Percentiles rank a stretch among this genome's conserved stretches.
These are phyloP conservation scores for Caenorhabditis japonica DNA, from an alignment of 2,888 invertebrate species.

Conservation along the genomic window DNA sequence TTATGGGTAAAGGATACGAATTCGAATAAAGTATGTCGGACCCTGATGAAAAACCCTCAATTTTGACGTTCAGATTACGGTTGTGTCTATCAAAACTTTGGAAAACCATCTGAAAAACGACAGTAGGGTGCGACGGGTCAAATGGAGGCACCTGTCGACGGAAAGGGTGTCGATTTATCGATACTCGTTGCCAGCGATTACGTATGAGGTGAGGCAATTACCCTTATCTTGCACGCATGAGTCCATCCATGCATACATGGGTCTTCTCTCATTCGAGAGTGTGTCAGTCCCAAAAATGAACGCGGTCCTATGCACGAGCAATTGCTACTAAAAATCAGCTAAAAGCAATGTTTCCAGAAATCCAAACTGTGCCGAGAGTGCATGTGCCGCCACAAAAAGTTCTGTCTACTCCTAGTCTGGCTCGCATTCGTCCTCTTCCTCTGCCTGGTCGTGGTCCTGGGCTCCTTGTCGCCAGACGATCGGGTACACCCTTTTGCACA, in stretches of 20 bases:
- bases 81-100: conserved; percentile 61
- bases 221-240: too few relatives aligned
- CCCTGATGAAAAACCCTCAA: not conserved
- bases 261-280: too few relatives aligned
- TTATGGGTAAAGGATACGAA: conserved; percentile 61
- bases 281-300: too few relatives aligned
- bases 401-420: conserved; percentile 61
- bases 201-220: conserved; percentile 45
- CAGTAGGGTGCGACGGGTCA: conserved; percentile 60
- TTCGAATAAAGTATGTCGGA: conserved; percentile 32
- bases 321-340: too few relatives aligned
- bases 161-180: conserved; percentile 63
- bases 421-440: conserved; percentile 62
- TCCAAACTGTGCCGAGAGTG: conserved; percentile 49
- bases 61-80: conserved; percentile 56
- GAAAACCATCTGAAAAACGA: conserved; percentile 63
- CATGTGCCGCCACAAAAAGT: conserved; percentile 58
- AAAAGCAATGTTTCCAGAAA: conserved; percentile 58
- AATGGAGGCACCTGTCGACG: conserved; percentile 63
- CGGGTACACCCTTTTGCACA: conserved; percentile 56
- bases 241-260: too few relatives aligned
- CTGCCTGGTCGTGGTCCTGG: conserved; percentile 61
- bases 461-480: conserved; percentile 58
- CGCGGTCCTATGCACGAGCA: too few relatives aligned
- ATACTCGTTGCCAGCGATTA: conserved; percentile 61